Percentiles rank a stretch among this genome's conserved stretches.
Evolutionary conservation across 2,113 vertebrate species (phyloP).

Genomic region (Acrocephalus arundinaceus): DNA sequence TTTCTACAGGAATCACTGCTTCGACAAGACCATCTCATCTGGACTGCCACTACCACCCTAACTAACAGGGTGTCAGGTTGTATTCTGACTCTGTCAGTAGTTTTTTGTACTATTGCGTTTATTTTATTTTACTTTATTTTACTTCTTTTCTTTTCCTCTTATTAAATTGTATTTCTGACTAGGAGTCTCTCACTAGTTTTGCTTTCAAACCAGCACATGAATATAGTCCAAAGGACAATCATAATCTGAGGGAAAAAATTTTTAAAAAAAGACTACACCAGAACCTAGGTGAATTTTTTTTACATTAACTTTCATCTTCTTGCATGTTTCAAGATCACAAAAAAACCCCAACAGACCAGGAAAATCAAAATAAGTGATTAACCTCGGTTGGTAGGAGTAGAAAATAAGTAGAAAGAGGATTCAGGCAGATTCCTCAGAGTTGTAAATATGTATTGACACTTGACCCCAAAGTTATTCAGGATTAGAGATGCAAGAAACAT

Average conservation of each 20-base stretch:
- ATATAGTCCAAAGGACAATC: background rate
- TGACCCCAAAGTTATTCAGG: background rate
- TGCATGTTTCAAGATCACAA: background rate
- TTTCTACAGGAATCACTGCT: too few relatives aligned
- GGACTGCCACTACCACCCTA: too few relatives aligned
- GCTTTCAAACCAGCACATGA: too few relatives aligned
- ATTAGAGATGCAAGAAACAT: background rate
- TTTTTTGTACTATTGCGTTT: too few relatives aligned
- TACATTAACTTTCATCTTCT: background rate
- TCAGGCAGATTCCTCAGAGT: too few relatives aligned
- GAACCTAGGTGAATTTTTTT: background rate
- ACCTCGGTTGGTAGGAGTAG: background rate
- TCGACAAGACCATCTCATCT: too few relatives aligned
- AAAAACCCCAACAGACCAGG: background rate
- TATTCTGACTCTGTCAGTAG: too few relatives aligned
- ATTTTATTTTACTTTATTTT: too few relatives aligned
- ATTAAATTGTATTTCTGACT: too few relatives aligned
- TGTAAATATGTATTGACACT: background rate
- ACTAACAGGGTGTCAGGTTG: too few relatives aligned
- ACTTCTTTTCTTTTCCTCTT: too few relatives aligned
- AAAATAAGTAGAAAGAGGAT: background rate
- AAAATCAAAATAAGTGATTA: background rate
- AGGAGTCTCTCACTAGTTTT: too few relatives aligned
- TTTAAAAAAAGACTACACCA: background rate
- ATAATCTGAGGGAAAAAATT: background rate